Percentiles rank a stretch among this genome's conserved stretches.
phyloP scores from a whole-genome alignment of 2,888 invertebrate genomes.

The Cheiracanthium punctorium region DNA sequence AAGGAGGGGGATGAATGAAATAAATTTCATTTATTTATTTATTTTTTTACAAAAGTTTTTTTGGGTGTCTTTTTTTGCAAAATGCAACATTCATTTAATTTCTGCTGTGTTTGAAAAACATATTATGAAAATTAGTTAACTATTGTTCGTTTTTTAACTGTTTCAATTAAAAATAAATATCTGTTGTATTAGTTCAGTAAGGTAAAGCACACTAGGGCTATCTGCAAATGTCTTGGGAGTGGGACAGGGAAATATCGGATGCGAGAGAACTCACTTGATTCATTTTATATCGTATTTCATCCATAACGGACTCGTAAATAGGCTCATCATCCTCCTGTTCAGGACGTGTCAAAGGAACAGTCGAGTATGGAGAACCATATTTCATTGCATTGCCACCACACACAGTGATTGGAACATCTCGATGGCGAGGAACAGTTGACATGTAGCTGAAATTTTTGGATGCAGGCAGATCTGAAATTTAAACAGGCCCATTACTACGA shows the following conservation, averaged over 20 bases:
- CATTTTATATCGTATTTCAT: conserved; percentile 59
- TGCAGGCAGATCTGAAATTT: conserved; percentile 47
- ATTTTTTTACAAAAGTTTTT: too few species aligned
- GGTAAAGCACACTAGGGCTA: neutral
- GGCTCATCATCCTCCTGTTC: conserved; percentile 66
- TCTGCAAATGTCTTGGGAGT: neutral
- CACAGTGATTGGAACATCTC: conserved; percentile 57
- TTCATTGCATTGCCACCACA: conserved; percentile 58
- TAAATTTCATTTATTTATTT: too few species aligned
- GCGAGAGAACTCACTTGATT: conserved; percentile 36
- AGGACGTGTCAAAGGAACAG: conserved; percentile 61
- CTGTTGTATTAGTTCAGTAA: neutral
- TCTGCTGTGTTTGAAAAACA: neutral
- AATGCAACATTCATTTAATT: neutral
- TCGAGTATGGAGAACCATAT: conserved; percentile 62
- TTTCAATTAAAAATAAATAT: neutral
- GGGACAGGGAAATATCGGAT: neutral
- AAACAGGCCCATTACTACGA: neutral
- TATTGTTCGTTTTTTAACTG: neutral
- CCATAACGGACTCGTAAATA: conserved; percentile 68
- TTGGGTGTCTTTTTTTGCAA: too few species aligned
- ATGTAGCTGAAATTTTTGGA: conserved; percentile 62
- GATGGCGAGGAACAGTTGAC: conserved; percentile 54
- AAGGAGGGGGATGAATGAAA: too few species aligned
- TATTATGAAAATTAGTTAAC: neutral